Base-by-base conservation (phyloP, 2,888 invertebrate species). In the Apamea sordens region DNA sequence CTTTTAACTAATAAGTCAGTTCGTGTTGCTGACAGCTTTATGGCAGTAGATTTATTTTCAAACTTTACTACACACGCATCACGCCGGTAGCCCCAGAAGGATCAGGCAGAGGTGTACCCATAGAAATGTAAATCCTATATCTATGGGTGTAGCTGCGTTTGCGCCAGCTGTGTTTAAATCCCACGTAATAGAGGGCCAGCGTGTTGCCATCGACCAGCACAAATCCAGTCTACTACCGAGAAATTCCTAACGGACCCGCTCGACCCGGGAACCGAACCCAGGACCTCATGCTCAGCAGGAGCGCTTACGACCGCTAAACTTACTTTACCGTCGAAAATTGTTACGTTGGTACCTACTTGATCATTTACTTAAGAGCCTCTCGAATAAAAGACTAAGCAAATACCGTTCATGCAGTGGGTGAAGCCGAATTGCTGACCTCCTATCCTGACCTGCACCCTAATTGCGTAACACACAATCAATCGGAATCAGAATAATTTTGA, bases 1-100 rank as follows among this genome's bases (percentile, higher is more conserved):
- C 72, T 78, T 64, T 13, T 32, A n/a, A 28, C 13, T 50, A 8
- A 32, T 61, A 82, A 15, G 36, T 75, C 32, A 44, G 69, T 64
- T 74, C 24, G 59, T 53, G 44, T 36, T 73, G 56, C 15, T 64
- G 47, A 71, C 63, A 71, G 64, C 28, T 80, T 13, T 70, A 70
- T 24, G 8, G 24, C 21, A 47, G n/a, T 53, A 4, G 11, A 44
- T 65, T 75, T 56, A 44, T 11, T 67, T 32, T 73, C 1, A 41
- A 67, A 63, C 21, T 68, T 68, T 11, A 28, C 44, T 44, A 69
- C n/a, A 21, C 4, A 47, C 21, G 2, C 21, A 65, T 65, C 32
- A 32, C 10, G 63, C 63, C 10, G 4, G 21, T 18, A 15, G 0
- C 8, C 8, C 1, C 18, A 1, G 32, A 32, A 32, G 63, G 63